phyloP scores from a whole-genome alignment of 2,113 vertebrate species.

The Stomatorhinus ivindoensis region DNA sequence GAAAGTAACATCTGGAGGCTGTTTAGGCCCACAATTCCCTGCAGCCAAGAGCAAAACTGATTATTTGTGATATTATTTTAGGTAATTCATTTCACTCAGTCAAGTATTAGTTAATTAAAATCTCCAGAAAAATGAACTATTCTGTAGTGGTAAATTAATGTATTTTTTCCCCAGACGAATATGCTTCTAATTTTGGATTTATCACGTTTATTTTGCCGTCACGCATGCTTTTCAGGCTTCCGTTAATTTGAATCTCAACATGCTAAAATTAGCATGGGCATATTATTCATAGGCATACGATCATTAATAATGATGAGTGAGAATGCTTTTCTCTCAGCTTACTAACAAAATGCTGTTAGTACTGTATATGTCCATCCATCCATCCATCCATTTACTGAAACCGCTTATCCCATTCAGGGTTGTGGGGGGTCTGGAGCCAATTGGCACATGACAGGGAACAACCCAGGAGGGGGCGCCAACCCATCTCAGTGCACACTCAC shows the following conservation, averaged over 20 bases:
- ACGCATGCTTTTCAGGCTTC: background rate
- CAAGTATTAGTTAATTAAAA: background rate
- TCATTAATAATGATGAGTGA: background rate
- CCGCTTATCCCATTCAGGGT: too few relatives aligned
- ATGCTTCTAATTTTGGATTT: background rate
- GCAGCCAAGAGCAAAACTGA: background rate
- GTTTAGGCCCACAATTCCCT: background rate
- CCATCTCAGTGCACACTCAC: too few relatives aligned
- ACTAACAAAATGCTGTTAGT: background rate
- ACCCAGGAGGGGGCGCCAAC: too few relatives aligned
- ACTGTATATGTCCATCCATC: too few relatives aligned
- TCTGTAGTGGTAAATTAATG: background rate
- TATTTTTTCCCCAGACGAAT: background rate
- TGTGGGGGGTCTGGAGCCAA: too few relatives aligned
- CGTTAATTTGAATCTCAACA: background rate
- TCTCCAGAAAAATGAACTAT: background rate
- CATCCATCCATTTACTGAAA: too few relatives aligned
- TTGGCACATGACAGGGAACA: too few relatives aligned
- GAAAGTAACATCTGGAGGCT: background rate
- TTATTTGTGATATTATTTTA: background rate
- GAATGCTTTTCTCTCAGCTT: background rate
- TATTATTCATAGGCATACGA: background rate
- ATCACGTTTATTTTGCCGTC: background rate
- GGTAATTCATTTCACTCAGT: background rate
- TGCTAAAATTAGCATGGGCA: background rate